These are phyloP conservation scores for Tetraneura akinire DNA, from an alignment of 1,140 invertebrate species.

Conservation along the genomic window DNA sequence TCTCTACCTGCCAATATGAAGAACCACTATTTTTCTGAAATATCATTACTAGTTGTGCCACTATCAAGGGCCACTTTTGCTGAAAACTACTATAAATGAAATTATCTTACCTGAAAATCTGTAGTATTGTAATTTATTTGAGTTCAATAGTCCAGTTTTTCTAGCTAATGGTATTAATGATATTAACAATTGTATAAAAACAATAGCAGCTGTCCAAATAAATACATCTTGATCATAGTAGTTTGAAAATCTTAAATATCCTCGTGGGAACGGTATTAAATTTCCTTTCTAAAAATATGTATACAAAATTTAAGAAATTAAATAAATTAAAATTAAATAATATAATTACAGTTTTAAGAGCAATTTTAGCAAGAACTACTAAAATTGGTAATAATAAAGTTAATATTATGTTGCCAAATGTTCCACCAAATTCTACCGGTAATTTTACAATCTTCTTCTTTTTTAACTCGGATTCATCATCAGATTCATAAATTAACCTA, in stretches of 20 bases:
- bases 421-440: neutral
- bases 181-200: slow-evolving; percentile 4
- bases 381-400: neutral
- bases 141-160: slow-evolving; percentile 4
- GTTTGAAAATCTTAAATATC: slow-evolving; percentile 22
- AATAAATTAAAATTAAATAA: neutral
- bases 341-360: slow-evolving; percentile 21
- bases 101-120: slow-evolving; percentile 27
- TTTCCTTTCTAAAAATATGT: slow-evolving; percentile 30
- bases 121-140: neutral
- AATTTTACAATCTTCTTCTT: neutral
- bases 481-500: neutral
- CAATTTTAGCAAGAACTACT: slow-evolving; percentile 18
- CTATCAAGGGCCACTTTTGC: no score
- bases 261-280: slow-evolving; percentile 40
- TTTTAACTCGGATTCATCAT: neutral
- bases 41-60: no score
- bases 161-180: slow-evolving; percentile 14
- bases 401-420: slow-evolving; percentile 12
- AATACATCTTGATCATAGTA: slow-evolving; percentile 39
- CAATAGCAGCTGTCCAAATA: neutral
- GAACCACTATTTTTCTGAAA: no score
- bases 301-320: neutral
- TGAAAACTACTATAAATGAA: no score
- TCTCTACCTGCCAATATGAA: no score